phyloP scores from a whole-genome alignment of 2,888 invertebrate species.

The Belgica antarctica region DNA sequence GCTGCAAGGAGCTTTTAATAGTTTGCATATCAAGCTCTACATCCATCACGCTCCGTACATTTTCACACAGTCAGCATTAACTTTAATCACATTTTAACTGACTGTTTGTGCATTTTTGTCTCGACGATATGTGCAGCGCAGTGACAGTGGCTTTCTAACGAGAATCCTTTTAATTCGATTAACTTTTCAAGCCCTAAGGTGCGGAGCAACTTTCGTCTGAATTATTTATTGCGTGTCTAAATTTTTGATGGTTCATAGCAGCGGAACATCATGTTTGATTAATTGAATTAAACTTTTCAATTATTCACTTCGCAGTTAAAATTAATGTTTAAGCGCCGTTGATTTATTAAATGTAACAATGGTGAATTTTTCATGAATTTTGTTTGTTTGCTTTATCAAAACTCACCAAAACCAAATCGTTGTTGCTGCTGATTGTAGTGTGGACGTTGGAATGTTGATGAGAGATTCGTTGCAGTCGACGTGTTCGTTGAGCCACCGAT shows the following conservation, averaged over 20 bases:
- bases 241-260: not conserved
- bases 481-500: conserved; percentile 42
- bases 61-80: not conserved
- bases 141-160: no score
- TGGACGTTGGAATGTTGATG: conserved; percentile 43
- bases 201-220: no score
- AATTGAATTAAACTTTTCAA: conserved; percentile 35
- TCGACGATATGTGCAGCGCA: no score
- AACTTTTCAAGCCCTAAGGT: no score
- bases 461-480: conserved; percentile 43
- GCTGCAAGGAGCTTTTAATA: not conserved
- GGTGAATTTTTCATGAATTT: conserved; percentile 38
- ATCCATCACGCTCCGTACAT: not conserved
- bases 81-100: not conserved
- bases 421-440: conserved; percentile 44
- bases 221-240: no score
- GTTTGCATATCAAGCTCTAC: conserved; percentile 1
- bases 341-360: conserved; percentile 13
- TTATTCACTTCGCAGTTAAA: conserved; percentile 16
- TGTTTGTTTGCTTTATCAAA: conserved; percentile 16
- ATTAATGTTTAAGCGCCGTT: not conserved
- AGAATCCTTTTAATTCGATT: no score
- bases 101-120: no score
- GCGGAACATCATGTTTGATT: conserved; percentile 21
- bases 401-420: conserved; percentile 41